phyloP scores from a whole-genome alignment of 1,140 invertebrate genomes.

The Leptopilina boulardi region DNA sequence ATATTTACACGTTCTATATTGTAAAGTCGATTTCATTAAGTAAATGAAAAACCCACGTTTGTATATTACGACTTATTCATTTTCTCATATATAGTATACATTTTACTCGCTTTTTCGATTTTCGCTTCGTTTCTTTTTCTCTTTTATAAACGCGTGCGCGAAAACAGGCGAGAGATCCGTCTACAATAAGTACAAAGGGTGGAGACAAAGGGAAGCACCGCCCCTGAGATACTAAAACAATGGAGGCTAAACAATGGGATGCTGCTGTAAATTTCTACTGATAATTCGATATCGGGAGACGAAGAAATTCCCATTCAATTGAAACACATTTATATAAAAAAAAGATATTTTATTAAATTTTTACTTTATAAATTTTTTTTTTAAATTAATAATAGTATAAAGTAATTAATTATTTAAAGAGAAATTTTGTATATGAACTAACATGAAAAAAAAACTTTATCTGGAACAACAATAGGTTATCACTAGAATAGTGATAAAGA shows the following conservation, averaged over 20 bases:
- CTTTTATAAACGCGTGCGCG: conserved; percentile 59
- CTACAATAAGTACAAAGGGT: conserved; percentile 73
- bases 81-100: conserved; percentile 46
- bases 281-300: conserved; percentile 60
- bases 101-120: conserved; percentile 44
- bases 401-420: too few relatives aligned
- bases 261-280: conserved; percentile 68
- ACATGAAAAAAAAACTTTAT: too few relatives aligned
- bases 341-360: too few relatives aligned
- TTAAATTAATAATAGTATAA: too few relatives aligned
- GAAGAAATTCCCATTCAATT: neutral
- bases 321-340: too few relatives aligned
- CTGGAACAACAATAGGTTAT: too few relatives aligned
- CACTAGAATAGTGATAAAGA: too few relatives aligned
- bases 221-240: conserved; percentile 75
- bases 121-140: conserved; percentile 46
- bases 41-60: neutral
- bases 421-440: too few relatives aligned
- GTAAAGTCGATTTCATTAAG: neutral
- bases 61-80: conserved; percentile 32
- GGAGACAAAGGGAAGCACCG: conserved; percentile 75
- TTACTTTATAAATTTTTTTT: too few relatives aligned
- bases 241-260: conserved; percentile 68
- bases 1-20: too few relatives aligned
- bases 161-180: conserved; percentile 67